Evolutionary conservation across 2,113 vertebrate genomes (phyloP), one percentile per base, ranked within the genome.

Genomic region (Cinclus mexicanus): DNA sequence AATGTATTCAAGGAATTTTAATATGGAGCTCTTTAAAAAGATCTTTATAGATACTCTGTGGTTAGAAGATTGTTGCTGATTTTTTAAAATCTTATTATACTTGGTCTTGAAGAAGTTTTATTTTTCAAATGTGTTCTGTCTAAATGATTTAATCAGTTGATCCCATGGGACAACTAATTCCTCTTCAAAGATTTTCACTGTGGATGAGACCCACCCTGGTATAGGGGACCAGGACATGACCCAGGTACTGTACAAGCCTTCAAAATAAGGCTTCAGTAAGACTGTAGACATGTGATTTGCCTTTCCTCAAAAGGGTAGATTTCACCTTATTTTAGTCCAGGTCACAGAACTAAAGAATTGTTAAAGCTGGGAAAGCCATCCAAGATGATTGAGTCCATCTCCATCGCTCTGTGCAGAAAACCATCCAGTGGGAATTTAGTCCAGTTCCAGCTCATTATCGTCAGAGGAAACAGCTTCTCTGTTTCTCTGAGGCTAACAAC

Each of bases 1-100:
- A 98, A 98, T 98, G 98, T 98, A 98, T 98, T 97, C 96, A 97
- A 97, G 83, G 96, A 97, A 98, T 98, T 97, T 98, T 98, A 98
- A 98, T 97, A 98, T 95, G 93, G 90, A 98, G 97, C 98, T 97
- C 96, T 97, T 95, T 63, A 90, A 86, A 90, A 93, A 93, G 67
- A 93, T 87, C 96, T 96, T 97, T 97, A 91, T 95, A 97, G 96
- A 96, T 93, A 97, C 78, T 94, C 90, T 96, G 90, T 97, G 93
- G 93, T 96, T 97, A 93, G 92, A 94, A 95, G 68, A 92, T 90
- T 70, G 93, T 97, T 91, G 95, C 95, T 95, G 94, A 96, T 83
- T 92, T 94, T 91, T 89, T 75, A 1, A 46, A 86, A 90, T 89
- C 97, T 97, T 97, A 97, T 87, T 98, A 98, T 96, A 97, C 97